phyloP scores from a whole-genome alignment of 2,113 vertebrate genomes.

The Antigone vipio region DNA sequence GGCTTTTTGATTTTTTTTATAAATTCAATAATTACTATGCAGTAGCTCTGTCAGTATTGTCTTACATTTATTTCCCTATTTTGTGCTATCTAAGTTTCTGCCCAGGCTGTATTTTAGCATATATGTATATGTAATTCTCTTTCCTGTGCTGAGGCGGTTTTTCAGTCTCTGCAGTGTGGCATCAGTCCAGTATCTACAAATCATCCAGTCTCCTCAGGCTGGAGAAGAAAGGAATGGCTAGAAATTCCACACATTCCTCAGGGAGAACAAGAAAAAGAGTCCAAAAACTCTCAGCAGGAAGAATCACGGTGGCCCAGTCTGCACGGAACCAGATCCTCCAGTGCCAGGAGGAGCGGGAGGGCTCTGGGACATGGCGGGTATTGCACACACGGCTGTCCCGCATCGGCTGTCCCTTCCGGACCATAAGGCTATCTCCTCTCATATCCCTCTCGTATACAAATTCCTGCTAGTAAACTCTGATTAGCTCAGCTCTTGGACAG shows the following conservation, averaged over 20 bases:
- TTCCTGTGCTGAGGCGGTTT: neutral
- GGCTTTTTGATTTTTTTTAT: neutral
- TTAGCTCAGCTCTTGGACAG: neutral
- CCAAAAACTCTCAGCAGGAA: neutral
- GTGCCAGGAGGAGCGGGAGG: neutral
- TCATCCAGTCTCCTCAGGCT: neutral
- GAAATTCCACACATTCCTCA: neutral
- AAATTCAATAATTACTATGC: neutral
- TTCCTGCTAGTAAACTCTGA: neutral
- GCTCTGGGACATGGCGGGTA: neutral
- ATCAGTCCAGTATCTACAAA: neutral
- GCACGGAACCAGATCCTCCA: neutral
- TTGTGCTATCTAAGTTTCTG: neutral
- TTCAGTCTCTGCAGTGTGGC: neutral
- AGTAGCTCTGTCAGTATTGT: neutral
- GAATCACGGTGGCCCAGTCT: neutral
- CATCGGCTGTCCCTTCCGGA: neutral
- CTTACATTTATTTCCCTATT: neutral
- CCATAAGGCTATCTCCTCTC: neutral
- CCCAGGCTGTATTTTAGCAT: neutral
- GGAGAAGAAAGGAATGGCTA: neutral
- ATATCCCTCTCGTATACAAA: neutral
- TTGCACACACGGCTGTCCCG: accelerated
- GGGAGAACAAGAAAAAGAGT: neutral
- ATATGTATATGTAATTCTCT: neutral